These are phyloP conservation scores for Microcebus murinus DNA, from an alignment of 2,113 vertebrate genomes.

Conservation along the genomic window DNA sequence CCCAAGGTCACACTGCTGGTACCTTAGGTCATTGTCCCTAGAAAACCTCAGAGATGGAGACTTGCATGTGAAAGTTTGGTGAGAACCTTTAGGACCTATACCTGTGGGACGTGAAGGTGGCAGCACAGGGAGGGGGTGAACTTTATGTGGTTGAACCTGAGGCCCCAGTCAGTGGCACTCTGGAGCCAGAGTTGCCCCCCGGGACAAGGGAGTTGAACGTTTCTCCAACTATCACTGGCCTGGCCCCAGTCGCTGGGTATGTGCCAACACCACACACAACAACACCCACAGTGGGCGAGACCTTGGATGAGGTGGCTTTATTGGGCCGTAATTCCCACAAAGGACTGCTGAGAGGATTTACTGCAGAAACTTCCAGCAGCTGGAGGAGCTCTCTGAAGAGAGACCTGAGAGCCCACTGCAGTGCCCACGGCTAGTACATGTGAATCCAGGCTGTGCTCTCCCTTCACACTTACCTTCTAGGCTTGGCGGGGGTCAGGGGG, in stretches of 20 bases:
- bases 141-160: neutral
- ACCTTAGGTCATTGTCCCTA: neutral
- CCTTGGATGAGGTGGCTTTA: neutral
- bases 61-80: neutral
- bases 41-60: neutral
- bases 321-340: neutral
- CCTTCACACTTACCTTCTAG: neutral
- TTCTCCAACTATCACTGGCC: neutral
- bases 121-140: rapidly evolving
- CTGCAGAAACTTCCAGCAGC: rapidly evolving
- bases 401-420: rapidly evolving
- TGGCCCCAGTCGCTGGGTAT: rapidly evolving
- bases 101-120: rapidly evolving
- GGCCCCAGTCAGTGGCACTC: neutral
- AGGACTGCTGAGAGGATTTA: neutral
- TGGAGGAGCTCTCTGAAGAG: neutral
- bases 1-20: too few relatives aligned
- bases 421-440: rapidly evolving
- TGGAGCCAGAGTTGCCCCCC: neutral
- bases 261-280: too few relatives aligned
- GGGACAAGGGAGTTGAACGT: neutral
- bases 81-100: neutral
- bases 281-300: rapidly evolving
- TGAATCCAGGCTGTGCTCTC: neutral
- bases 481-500: neutral